Evolutionary conservation across 2,888 invertebrate genomes (phyloP).

Genomic region (Cotesia congregata): DNA sequence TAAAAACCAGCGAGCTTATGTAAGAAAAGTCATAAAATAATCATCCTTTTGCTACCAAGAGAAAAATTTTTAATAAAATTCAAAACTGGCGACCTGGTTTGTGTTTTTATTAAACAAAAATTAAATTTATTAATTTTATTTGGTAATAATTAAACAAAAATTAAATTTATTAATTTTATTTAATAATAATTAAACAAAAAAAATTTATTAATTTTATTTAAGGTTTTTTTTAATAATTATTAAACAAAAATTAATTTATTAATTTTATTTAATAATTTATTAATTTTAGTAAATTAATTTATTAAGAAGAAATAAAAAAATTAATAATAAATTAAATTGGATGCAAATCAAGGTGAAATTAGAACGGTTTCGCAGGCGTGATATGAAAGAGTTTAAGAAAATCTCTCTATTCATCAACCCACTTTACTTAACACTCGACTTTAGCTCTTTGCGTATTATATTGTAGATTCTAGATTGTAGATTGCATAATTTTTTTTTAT

Average conservation of each 20-base stretch:
- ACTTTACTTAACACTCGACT: conserved; percentile 12
- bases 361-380: conserved; percentile 14
- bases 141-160: too few relatives aligned
- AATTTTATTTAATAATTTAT: too few relatives aligned
- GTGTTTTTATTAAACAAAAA: too few relatives aligned
- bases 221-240: not conserved
- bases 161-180: too few relatives aligned
- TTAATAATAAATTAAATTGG: conserved; percentile 5
- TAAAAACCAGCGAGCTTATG: not conserved
- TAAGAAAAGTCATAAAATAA: not conserved
- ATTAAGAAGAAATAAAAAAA: not conserved
- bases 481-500: not conserved
- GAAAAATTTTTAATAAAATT: not conserved
- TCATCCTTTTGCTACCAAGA: not conserved
- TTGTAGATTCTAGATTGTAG: not conserved
- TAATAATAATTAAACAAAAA: not conserved
- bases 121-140: too few relatives aligned
- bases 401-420: conserved; percentile 25
- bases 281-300: too few relatives aligned
- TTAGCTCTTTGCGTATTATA: not conserved
- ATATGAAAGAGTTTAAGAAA: conserved; percentile 8
- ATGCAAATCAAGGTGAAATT: conserved; percentile 24
- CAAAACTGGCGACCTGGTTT: too few relatives aligned
- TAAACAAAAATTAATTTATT: too few relatives aligned
- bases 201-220: not conserved